phyloP scores from a whole-genome alignment of 2,797 vertebrate genomes.

The Periophthalmus magnuspinnatus region DNA sequence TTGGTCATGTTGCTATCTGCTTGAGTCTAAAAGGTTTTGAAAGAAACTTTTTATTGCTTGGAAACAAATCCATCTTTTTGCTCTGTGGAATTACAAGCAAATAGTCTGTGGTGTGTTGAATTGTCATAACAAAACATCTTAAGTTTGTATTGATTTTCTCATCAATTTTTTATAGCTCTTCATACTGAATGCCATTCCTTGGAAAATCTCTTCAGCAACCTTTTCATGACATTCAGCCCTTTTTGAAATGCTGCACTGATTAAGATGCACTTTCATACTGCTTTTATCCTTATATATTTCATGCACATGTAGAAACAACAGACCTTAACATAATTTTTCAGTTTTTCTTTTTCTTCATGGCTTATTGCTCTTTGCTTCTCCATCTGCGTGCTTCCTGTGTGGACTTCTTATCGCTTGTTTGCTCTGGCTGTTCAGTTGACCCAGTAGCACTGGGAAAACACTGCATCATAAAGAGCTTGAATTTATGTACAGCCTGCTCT shows the following conservation, averaged over 20 bases:
- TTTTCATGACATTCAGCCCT: too few relatives aligned
- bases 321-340: neutral
- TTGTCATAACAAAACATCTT: neutral
- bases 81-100: neutral
- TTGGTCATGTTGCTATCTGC: conserved; percentile 16
- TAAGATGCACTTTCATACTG: too few relatives aligned
- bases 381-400: neutral
- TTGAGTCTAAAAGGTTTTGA: conserved; percentile 6
- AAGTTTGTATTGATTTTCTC: too few relatives aligned
- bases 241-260: too few relatives aligned
- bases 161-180: too few relatives aligned
- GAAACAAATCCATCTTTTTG: neutral
- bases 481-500: conserved; percentile 11
- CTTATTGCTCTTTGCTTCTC: neutral
- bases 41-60: neutral
- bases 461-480: conserved; percentile 8
- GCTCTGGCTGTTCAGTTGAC: conserved; percentile 28
- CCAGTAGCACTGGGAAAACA: conserved; percentile 7
- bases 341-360: neutral
- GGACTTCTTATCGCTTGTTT: conserved; percentile 4
- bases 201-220: too few relatives aligned
- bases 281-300: too few relatives aligned
- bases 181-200: too few relatives aligned
- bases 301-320: neutral
- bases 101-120: neutral